phyloP scores from a whole-genome alignment of 2,113 vertebrate species.

The Ellobius talpinus region DNA sequence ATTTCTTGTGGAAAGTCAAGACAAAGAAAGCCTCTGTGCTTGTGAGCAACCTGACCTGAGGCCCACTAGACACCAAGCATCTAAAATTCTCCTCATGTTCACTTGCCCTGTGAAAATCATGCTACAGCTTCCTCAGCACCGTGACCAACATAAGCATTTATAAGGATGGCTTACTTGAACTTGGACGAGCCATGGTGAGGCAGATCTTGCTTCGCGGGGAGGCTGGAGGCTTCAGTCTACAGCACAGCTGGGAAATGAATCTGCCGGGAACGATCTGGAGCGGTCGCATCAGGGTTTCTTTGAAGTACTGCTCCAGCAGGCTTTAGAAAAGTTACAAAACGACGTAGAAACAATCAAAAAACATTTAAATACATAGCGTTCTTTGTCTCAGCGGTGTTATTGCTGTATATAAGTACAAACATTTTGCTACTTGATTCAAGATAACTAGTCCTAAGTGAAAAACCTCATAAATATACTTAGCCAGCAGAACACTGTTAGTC shows the following conservation, averaged over 20 bases:
- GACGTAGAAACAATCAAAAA: neutral
- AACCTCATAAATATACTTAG: neutral
- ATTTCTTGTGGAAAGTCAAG: neutral
- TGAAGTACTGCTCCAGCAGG: neutral
- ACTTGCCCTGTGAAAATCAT: neutral
- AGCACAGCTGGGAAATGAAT: conserved; percentile 72
- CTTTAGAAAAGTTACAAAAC: conserved; percentile 45
- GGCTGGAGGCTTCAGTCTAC: conserved; percentile 69
- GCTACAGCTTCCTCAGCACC: neutral
- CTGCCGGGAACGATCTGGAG: conserved; percentile 60
- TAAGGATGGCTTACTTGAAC: conserved; percentile 85
- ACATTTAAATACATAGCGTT: neutral
- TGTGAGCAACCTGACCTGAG: neutral
- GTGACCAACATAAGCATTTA: neutral
- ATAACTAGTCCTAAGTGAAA: neutral
- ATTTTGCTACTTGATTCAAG: neutral
- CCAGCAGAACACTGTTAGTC: neutral
- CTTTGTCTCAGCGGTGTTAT: neutral
- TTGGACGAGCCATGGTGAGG: conserved; percentile 87
- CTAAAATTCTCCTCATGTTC: neutral
- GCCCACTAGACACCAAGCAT: neutral
- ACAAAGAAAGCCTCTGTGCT: neutral
- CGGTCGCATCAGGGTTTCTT: conserved; percentile 83
- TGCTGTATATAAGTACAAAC: too few species aligned
- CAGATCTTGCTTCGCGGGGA: conserved; percentile 58